Conservation (phyloP, 2,113 vertebrate species). For the Turdus rufiventris region DNA sequence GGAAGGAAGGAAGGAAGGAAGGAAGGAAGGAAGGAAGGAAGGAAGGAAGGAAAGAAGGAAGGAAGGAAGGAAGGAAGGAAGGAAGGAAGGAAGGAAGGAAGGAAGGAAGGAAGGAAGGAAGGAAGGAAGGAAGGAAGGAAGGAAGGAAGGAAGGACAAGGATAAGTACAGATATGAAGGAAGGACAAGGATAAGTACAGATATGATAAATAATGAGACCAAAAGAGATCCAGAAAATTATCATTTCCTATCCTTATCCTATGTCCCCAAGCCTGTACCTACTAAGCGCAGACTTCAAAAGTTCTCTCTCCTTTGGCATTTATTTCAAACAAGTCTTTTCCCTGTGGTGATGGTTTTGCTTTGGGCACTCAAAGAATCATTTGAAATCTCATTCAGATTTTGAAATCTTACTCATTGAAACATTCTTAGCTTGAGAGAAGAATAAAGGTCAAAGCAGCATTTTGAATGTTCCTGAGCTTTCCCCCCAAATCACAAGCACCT, state of each 20-base stretch:
- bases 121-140: background rate
- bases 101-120: background rate
- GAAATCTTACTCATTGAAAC: slow-evolving; percentile 46
- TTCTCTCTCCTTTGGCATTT: slow-evolving; percentile 39
- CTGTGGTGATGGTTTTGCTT: slow-evolving; percentile 31
- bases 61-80: no score
- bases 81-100: background rate
- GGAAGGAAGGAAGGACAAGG: background rate
- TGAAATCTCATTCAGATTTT: slow-evolving; percentile 53
- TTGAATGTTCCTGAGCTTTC: background rate
- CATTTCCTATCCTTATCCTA: background rate
- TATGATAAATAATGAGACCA: background rate
- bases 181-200: background rate
- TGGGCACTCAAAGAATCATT: slow-evolving; percentile 1
- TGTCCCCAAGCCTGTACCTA: background rate
- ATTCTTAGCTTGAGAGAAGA: slow-evolving; percentile 19
- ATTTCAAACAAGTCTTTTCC: slow-evolving; percentile 36
- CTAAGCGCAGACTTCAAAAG: slow-evolving; percentile 1
- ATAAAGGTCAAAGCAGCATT: slow-evolving; percentile 14
- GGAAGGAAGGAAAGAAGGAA: background rate
- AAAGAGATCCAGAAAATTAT: background rate
- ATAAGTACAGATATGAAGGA: background rate
- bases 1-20: background rate
- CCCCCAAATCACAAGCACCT: background rate
- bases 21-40: no score